Evolutionary conservation across 2,797 vertebrate genomes (phyloP).

Genomic region (Poeciliopsis infans): DNA sequence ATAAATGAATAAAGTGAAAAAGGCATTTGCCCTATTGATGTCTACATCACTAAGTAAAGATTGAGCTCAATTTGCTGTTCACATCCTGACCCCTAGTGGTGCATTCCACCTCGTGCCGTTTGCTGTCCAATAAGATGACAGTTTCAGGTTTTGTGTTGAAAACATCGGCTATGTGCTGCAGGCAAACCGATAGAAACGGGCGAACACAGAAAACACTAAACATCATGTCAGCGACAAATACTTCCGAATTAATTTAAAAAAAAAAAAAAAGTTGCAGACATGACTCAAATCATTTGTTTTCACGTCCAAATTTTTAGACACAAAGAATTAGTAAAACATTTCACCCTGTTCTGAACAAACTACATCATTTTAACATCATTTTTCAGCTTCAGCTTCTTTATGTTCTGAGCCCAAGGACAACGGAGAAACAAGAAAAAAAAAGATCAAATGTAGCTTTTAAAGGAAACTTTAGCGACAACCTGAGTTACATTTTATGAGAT

Average conservation of each 20-base stretch:
- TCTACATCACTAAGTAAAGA: not conserved
- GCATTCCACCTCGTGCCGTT: not conserved
- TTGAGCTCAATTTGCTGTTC: slow-evolving; percentile 9
- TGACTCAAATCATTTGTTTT: slow-evolving; percentile 23
- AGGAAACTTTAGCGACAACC: not conserved
- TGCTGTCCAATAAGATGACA: not conserved
- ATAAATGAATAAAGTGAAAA: slow-evolving; percentile 35
- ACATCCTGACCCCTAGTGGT: slow-evolving; percentile 66
- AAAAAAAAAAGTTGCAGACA: slow-evolving; percentile 16
- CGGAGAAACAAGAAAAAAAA: not conserved
- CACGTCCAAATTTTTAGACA: not conserved
- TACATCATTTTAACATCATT: not conserved
- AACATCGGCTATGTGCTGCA: slow-evolving; percentile 9
- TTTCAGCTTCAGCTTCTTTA: not conserved
- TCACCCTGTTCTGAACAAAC: slow-evolving; percentile 11
- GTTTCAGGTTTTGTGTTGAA: slow-evolving; percentile 1
- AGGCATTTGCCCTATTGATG: slow-evolving; percentile 35
- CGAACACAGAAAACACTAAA: slow-evolving; percentile 18
- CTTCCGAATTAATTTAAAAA: slow-evolving; percentile 10
- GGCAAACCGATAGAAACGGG: slow-evolving; percentile 10
- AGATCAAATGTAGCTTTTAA: not conserved
- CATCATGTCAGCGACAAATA: slow-evolving; percentile 24
- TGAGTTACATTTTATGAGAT: not conserved
- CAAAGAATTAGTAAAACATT: slow-evolving; percentile 13
- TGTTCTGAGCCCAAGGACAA: not conserved